Percentiles rank a stretch among this genome's conserved stretches.
These are phyloP conservation scores for Nomada fabriciana DNA, from an alignment of 2,888 invertebrate genomes.

Conservation along the genomic window DNA sequence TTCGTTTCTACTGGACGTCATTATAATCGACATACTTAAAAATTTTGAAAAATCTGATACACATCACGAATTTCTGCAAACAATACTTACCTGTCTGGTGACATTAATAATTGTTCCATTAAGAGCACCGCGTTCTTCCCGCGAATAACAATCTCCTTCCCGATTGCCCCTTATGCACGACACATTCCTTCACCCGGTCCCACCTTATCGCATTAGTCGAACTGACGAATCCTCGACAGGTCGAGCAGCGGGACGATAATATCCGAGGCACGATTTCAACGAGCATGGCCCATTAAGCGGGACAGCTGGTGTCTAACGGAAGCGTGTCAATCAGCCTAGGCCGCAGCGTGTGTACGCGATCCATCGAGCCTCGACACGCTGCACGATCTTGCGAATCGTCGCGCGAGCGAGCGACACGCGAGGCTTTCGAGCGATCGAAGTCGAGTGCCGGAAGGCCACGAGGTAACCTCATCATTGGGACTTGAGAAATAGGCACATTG, in stretches of 20 bases:
- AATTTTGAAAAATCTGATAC: background rate
- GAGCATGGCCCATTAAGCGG: slow-evolving; percentile 65
- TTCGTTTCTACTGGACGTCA: no score
- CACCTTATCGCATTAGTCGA: slow-evolving; percentile 60
- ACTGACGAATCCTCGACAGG: slow-evolving; percentile 54
- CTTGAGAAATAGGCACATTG: slow-evolving; percentile 69
- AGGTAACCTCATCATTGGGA: slow-evolving; percentile 58
- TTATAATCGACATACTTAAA: no score
- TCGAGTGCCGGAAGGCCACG: slow-evolving; percentile 63
- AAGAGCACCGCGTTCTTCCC: background rate
- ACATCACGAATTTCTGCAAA: background rate
- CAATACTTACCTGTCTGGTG: no score
- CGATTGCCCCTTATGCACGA: background rate
- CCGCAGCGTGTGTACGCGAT: slow-evolving; percentile 49
- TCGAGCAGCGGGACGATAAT: slow-evolving; percentile 50
- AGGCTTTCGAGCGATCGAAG: slow-evolving; percentile 32
- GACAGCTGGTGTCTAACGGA: slow-evolving; percentile 65
- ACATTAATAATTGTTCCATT: no score
- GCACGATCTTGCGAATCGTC: slow-evolving; percentile 61
- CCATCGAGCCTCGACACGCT: slow-evolving; percentile 48
- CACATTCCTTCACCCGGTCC: slow-evolving; percentile 14
- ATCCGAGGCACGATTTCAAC: slow-evolving; percentile 64
- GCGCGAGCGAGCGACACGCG: slow-evolving; percentile 32
- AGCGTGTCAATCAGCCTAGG: slow-evolving; percentile 61
- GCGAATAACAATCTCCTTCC: background rate